A percentile compares a stretch with the other conserved stretches of the same genome.
phyloP scores from a whole-genome alignment of 2,113 vertebrate species.

The Nesoenas mayeri region DNA sequence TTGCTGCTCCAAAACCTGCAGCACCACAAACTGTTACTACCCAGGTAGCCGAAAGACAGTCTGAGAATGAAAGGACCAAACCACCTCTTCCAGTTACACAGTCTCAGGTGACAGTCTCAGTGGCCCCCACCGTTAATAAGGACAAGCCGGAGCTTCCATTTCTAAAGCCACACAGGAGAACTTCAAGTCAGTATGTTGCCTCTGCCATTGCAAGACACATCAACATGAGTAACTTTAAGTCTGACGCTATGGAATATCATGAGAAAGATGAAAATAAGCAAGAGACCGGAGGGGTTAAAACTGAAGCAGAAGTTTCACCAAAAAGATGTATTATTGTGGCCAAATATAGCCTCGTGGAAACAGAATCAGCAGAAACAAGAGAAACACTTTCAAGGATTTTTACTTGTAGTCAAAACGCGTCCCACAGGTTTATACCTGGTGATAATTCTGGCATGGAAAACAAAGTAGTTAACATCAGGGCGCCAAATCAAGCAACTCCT shows the following conservation, averaged over 20 bases:
- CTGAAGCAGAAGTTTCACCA: not conserved
- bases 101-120: constrained; percentile 12
- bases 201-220: constrained; percentile 85
- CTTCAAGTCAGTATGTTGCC: constrained; percentile 93
- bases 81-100: not conserved
- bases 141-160: constrained; percentile 77
- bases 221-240: constrained; percentile 9
- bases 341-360: not conserved
- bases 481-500: constrained; percentile 5
- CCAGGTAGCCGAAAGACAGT: not conserved
- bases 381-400: not conserved
- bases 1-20: not conserved
- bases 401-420: not conserved
- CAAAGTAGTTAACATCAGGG: not conserved
- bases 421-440: not conserved
- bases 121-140: constrained; percentile 6
- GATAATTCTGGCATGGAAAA: not conserved
- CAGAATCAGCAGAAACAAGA: not conserved
- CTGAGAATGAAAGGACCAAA: not conserved
- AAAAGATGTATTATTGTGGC: not conserved
- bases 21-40: not conserved
- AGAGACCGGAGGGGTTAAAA: not conserved
- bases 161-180: constrained; percentile 84
- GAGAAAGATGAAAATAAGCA: not conserved
- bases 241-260: not conserved